phyloP scores from a whole-genome alignment of 1,140 invertebrate species.

The Laupala kohalensis region DNA sequence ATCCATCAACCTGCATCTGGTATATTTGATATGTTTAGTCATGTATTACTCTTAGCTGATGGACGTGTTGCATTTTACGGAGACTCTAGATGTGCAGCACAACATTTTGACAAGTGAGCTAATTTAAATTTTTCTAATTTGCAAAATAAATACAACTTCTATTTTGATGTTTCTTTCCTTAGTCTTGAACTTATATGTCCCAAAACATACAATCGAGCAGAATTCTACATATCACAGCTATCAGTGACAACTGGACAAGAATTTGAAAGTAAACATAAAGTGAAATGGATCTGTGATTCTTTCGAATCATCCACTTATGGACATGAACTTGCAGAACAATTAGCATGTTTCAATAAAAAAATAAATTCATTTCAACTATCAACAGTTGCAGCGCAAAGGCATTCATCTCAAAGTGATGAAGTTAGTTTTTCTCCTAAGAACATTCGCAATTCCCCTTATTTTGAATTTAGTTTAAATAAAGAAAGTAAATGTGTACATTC shows the following conservation, averaged over 20 bases:
- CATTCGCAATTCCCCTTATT: background rate
- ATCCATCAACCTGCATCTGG: slow-evolving; percentile 96
- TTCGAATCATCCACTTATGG: slow-evolving; percentile 33
- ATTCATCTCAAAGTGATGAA: background rate
- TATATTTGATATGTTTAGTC: slow-evolving; percentile 77
- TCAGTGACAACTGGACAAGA: slow-evolving; percentile 41
- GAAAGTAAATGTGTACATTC: background rate
- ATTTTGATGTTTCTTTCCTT: slow-evolving; percentile 16
- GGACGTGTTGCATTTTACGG: slow-evolving; percentile 83
- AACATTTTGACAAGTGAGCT: slow-evolving; percentile 72
- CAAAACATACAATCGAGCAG: slow-evolving; percentile 53
- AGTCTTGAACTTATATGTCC: slow-evolving; percentile 47
- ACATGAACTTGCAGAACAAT: background rate
- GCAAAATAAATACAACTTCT: background rate
- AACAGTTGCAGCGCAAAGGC: background rate
- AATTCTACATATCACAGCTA: slow-evolving; percentile 52
- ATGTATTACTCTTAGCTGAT: slow-evolving; percentile 65
- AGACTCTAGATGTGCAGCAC: slow-evolving; percentile 49
- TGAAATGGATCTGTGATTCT: slow-evolving; percentile 32
- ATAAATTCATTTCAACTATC: background rate
- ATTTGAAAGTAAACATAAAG: slow-evolving; percentile 24
- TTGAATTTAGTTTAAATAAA: background rate
- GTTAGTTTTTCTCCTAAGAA: background rate
- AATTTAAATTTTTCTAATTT: background rate
- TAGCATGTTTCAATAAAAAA: background rate